phyloP scores from a whole-genome alignment of 1,140 invertebrate species.

The Drosophila bipectinata region DNA sequence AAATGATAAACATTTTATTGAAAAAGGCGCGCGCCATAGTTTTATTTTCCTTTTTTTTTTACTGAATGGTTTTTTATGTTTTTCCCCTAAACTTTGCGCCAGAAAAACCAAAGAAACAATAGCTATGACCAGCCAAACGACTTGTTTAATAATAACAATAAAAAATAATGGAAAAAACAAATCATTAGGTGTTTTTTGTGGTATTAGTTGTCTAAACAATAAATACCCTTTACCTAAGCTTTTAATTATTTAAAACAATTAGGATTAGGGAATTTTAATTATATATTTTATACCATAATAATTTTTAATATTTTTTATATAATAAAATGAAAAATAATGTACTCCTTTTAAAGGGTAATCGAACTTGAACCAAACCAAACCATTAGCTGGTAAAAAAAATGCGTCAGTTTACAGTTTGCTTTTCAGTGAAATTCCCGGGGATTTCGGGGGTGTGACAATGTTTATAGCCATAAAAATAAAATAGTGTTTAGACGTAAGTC shows the following conservation, averaged over 20 bases:
- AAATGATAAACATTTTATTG: slow-evolving; percentile 62
- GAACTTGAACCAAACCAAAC: slow-evolving; percentile 30
- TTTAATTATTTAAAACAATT: neutral
- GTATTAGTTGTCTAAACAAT: neutral
- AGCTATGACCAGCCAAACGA: slow-evolving; percentile 45
- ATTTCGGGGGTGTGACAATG: slow-evolving; percentile 12
- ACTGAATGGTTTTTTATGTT: slow-evolving; percentile 22
- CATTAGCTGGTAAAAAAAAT: slow-evolving; percentile 29
- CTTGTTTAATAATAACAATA: slow-evolving; percentile 44
- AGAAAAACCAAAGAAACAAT: slow-evolving; percentile 20
- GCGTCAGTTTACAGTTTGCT: slow-evolving; percentile 42
- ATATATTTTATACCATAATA: neutral
- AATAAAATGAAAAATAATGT: no score
- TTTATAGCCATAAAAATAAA: slow-evolving; percentile 23
- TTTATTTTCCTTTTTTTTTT: slow-evolving; percentile 16
- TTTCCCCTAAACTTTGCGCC: slow-evolving; percentile 66
- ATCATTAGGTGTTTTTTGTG: neutral
- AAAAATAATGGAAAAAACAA: slow-evolving; percentile 16
- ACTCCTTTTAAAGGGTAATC: neutral
- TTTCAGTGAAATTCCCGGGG: slow-evolving; percentile 41
- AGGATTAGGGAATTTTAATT: no score
- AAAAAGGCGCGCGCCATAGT: slow-evolving; percentile 55
- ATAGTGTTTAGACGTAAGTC: neutral
- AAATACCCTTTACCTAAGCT: neutral
- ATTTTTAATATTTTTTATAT: neutral